Conservation (phyloP, 2,888 invertebrate genomes). For the Meloe dianella region DNA sequence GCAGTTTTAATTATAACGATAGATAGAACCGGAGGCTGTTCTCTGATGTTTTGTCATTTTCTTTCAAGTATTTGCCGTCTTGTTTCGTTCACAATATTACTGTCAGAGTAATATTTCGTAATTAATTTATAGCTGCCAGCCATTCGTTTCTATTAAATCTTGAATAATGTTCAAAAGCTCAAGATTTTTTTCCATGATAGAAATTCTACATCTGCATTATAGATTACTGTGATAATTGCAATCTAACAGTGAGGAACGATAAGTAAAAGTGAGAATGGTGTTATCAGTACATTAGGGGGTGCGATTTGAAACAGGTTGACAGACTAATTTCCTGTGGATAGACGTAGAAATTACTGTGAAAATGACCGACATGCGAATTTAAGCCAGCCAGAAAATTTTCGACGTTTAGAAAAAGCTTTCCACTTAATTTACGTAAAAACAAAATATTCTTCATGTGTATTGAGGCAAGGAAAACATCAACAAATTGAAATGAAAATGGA, state of each 20-base stretch:
- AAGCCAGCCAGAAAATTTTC: neutral
- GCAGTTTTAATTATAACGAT: constrained; percentile 4
- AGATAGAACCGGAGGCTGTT: neutral
- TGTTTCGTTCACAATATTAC: neutral
- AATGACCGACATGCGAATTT: constrained; percentile 7
- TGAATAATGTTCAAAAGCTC: neutral
- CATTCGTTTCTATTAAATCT: neutral
- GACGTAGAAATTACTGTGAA: neutral
- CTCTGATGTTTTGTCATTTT: constrained; percentile 5
- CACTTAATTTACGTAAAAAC: neutral
- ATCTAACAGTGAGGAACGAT: neutral
- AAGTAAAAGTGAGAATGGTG: neutral
- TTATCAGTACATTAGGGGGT: neutral
- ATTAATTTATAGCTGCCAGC: neutral
- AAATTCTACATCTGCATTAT: neutral
- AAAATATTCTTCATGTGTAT: neutral
- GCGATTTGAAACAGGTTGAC: constrained; percentile 2
- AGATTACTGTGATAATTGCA: neutral
- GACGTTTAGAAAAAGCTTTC: neutral
- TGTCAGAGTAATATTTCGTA: neutral
- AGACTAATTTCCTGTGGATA: constrained; percentile 10
- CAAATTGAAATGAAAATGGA: neutral
- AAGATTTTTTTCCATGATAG: neutral
- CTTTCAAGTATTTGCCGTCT: constrained; percentile 1
- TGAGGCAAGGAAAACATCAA: neutral